These are phyloP conservation scores for Calyptommatus sinebrachiatus DNA, from an alignment of 2,113 vertebrate species.

Conservation along the genomic window DNA sequence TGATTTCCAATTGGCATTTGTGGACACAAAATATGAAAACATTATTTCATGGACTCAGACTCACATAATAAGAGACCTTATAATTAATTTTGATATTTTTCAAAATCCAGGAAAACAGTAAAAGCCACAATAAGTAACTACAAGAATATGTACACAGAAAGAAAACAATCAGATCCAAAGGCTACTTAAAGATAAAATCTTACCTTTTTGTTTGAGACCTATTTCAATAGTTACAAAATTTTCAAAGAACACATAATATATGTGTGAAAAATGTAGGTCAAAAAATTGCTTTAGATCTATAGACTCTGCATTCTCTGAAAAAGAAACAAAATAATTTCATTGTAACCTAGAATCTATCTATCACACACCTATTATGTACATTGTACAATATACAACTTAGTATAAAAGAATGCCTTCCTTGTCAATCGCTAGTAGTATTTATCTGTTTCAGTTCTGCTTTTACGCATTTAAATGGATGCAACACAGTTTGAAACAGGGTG, in stretches of 20 bases:
- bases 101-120: background rate
- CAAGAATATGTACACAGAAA: slow-evolving; percentile 8
- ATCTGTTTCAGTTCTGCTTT: no score
- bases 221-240: slow-evolving; percentile 98
- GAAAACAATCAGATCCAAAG: background rate
- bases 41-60: no score
- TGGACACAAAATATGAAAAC: background rate
- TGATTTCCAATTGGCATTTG: background rate
- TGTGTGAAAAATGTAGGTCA: slow-evolving; percentile 94
- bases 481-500: no score
- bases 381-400: no score
- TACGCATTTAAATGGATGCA: no score
- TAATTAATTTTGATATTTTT: background rate
- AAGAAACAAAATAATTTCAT: slow-evolving; percentile 52
- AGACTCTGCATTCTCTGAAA: slow-evolving; percentile 92
- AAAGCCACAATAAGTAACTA: background rate
- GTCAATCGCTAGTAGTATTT: no score
- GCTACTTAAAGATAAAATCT: slow-evolving; percentile 34
- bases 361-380: no score
- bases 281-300: slow-evolving; percentile 97
- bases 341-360: background rate
- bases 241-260: slow-evolving; percentile 99
- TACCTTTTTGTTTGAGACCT: slow-evolving; percentile 97
- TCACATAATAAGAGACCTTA: no score
- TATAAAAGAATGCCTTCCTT: no score